These are phyloP conservation scores for Apodemus speciosus DNA, from an alignment of 2,113 vertebrate species.

Conservation along the genomic window DNA sequence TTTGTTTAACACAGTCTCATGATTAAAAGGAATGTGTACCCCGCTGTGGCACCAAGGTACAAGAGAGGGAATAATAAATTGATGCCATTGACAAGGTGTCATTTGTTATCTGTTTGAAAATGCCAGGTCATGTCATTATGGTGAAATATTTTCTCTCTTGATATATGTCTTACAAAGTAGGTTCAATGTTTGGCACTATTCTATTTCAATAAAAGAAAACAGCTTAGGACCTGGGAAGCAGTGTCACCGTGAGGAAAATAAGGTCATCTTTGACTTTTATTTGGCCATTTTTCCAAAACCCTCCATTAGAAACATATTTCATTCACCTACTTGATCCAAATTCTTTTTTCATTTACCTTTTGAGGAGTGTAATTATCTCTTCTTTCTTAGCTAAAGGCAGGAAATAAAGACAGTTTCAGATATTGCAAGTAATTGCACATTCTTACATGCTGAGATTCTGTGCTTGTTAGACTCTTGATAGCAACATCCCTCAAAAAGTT, in stretches of 20 bases:
- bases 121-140: conserved; percentile 83
- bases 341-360: conserved; percentile 75
- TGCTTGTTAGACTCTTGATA: conserved; percentile 29
- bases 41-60: conserved; percentile 77
- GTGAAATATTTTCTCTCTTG: conserved; percentile 86
- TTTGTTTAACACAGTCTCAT: conserved; percentile 83
- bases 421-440: background rate
- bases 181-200: conserved; percentile 84
- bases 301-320: conserved; percentile 63
- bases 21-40: conserved; percentile 84
- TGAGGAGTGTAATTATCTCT: conserved; percentile 75
- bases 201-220: conserved; percentile 85
- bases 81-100: conserved; percentile 84
- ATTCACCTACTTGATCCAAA: conserved; percentile 60
- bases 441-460: background rate
- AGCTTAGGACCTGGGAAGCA: conserved; percentile 83
- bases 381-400: conserved; percentile 72
- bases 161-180: conserved; percentile 85
- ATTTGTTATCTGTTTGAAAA: conserved; percentile 88
- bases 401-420: background rate
- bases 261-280: conserved; percentile 75
- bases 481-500: background rate
- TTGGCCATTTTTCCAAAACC: conserved; percentile 69
- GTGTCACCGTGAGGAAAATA: conserved; percentile 79
- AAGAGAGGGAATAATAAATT: conserved; percentile 86